Conservation (phyloP, 2,797 vertebrate species). For the Xiphorhynchus erythropygius region DNA sequence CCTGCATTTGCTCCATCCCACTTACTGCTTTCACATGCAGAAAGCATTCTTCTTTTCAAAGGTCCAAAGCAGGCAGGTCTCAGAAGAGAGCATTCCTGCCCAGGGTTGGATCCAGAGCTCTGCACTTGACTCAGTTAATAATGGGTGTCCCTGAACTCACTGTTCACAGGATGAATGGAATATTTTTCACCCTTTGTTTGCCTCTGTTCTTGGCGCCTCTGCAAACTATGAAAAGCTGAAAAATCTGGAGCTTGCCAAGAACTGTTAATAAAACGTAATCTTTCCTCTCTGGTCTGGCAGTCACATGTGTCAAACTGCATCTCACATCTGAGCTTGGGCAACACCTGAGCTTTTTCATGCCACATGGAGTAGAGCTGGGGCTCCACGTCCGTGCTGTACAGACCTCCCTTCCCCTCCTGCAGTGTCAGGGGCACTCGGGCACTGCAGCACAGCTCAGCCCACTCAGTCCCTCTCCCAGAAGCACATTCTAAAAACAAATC, state of each 20-base stretch:
- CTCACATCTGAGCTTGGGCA: not conserved
- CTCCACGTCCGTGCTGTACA: not conserved
- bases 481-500: not conserved
- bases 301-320: not conserved
- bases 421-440: not conserved
- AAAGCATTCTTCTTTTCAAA: slow-evolving; percentile 26
- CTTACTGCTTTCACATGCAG: slow-evolving; percentile 37
- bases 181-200: slow-evolving; percentile 55
- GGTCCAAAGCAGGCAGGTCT: not conserved
- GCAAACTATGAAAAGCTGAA: slow-evolving; percentile 33
- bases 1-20: slow-evolving; percentile 26
- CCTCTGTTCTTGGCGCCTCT: slow-evolving; percentile 35
- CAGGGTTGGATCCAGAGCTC: slow-evolving; percentile 23
- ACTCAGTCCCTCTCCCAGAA: not conserved
- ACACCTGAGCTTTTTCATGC: not conserved
- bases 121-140: slow-evolving; percentile 4
- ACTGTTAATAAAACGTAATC: not conserved
- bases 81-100: slow-evolving; percentile 43
- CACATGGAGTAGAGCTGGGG: not conserved
- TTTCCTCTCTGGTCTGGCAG: not conserved
- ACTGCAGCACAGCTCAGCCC: not conserved
- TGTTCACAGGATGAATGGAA: slow-evolving; percentile 36
- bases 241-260: slow-evolving; percentile 32
- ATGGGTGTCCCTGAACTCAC: slow-evolving; percentile 30
- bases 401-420: not conserved